Conservation (phyloP, 2,113 vertebrate genomes). For the Diadophis punctatus region DNA sequence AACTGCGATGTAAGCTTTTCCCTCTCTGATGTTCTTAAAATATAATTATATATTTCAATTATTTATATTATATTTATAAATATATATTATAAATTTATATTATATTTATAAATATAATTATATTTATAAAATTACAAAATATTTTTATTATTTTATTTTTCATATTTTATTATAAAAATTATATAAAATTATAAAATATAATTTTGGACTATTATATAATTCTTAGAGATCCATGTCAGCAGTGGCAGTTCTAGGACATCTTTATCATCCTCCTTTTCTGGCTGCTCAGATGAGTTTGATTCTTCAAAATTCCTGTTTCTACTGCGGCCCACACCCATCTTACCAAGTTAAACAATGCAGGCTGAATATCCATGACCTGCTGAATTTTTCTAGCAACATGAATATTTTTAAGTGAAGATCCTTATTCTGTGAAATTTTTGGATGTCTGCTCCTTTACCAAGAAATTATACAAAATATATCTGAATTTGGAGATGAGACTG, state of each 20-base stretch:
- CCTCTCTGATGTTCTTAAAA: neutral
- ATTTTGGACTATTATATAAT: neutral
- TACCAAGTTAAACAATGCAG: neutral
- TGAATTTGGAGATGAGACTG: neutral
- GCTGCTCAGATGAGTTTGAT: no score
- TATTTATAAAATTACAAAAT: neutral
- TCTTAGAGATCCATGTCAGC: neutral
- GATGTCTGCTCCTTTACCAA: neutral
- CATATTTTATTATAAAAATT: no score
- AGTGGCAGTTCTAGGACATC: neutral
- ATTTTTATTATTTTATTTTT: neutral
- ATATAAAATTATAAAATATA: neutral
- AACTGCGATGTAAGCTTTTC: neutral
- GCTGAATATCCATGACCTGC: neutral
- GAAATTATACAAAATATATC: neutral
- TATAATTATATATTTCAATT: neutral
- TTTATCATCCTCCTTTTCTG: neutral
- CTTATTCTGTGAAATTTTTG: neutral
- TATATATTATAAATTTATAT: neutral
- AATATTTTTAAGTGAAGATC: neutral
- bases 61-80: neutral
- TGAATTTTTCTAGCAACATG: no score
- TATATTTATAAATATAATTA: neutral
- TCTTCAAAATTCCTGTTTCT: neutral
- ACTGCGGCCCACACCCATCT: neutral